phyloP scores from a whole-genome alignment of 2,888 invertebrate species.

The Rhorus exstirpatorius region DNA sequence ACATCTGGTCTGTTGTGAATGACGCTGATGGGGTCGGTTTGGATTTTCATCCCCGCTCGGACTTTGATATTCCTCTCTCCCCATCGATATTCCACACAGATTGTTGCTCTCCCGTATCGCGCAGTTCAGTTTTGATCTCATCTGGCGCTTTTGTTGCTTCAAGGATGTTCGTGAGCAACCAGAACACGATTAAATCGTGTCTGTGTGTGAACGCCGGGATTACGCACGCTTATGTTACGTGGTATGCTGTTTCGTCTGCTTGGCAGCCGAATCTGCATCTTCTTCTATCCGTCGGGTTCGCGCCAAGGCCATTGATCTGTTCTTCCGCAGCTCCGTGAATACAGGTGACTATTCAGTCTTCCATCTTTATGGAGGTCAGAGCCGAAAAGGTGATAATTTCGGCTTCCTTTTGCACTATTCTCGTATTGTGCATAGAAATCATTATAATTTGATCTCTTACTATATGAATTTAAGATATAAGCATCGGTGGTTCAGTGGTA shows the following conservation, averaged over 20 bases:
- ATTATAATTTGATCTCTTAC: too few relatives aligned
- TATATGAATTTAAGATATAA: too few relatives aligned
- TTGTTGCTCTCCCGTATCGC: neutral
- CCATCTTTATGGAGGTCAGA: neutral
- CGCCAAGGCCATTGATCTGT: neutral
- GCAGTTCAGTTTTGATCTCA: neutral
- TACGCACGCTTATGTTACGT: constrained; percentile 15
- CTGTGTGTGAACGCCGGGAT: constrained; percentile 18
- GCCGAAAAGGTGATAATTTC: neutral
- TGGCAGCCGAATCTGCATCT: neutral
- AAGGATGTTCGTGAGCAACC: neutral
- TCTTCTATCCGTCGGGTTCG: neutral
- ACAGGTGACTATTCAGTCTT: neutral
- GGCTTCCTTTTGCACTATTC: neutral
- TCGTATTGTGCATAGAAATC: neutral
- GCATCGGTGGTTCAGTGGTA: constrained; percentile 86
- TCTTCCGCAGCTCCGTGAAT: neutral
- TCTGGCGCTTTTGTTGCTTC: neutral
- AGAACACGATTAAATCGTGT: constrained; percentile 39
- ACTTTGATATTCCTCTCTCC: neutral
- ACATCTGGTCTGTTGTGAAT: neutral
- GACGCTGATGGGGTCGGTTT: neutral
- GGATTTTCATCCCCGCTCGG: neutral
- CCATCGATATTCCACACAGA: neutral
- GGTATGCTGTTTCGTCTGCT: constrained; percentile 21